Conservation (phyloP, 2,113 vertebrate genomes). For the Sitta europaea region DNA sequence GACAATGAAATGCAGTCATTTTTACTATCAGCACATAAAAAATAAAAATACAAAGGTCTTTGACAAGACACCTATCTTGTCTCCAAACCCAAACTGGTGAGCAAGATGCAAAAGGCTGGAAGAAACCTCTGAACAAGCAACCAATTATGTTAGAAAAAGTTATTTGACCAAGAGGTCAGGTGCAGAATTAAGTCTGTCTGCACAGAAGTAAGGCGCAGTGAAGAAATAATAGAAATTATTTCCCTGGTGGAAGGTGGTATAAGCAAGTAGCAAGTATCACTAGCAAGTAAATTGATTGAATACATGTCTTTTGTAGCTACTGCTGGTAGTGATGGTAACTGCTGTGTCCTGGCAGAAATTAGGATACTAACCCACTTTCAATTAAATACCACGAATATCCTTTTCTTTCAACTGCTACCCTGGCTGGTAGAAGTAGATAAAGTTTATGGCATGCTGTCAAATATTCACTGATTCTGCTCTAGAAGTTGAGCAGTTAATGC, state of each 20-base stretch:
- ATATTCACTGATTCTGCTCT: not conserved
- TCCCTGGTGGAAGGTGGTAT: not conserved
- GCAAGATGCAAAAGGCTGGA: not conserved
- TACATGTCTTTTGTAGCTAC: not conserved
- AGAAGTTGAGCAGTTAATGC: not conserved
- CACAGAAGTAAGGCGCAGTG: not conserved
- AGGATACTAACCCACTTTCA: not conserved
- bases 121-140: not conserved
- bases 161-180: not conserved
- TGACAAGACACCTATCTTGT: not conserved
- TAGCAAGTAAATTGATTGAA: not conserved
- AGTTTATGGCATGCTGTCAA: not conserved
- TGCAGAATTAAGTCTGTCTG: not conserved
- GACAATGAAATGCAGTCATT: not conserved
- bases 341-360: not conserved
- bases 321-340: not conserved
- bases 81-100: not conserved
- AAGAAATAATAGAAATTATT: not conserved
- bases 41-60: accelerated
- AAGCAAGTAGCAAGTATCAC: not conserved
- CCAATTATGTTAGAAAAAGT: not conserved
- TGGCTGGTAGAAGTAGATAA: not conserved
- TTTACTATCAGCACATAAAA: not conserved
- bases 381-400: not conserved
- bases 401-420: not conserved